Evolutionary conservation across 2,888 invertebrate species (phyloP), one percentile per base, ranked within the genome.

Genomic region (Phorcus lineatus): DNA sequence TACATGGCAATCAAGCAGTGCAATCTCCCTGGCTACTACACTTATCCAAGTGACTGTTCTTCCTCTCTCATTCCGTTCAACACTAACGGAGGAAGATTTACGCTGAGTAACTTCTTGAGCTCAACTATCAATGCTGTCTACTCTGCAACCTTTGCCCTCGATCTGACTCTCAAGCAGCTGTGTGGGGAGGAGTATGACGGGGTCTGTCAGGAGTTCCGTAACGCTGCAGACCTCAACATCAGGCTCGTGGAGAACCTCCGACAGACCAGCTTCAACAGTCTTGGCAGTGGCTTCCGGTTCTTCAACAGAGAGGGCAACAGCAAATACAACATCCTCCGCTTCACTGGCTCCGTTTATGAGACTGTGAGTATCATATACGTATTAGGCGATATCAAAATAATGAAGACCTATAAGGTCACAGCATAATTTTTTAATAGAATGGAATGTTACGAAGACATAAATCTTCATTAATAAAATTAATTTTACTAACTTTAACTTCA

Each of bases 61-160:
- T 19, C 13, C 1, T 77, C 83, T 0, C 66, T 82, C 6, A 16
- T 31, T 7, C 78, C 81, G 0, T 31, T 31, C 24, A 24, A 24
- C 16, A 28, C 85, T 2, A 62, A 80, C n/a, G 76, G 80, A 16
- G 36, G 82, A 0, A 62, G 74, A 9, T 91, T 89, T 77, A 77
- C 66, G 9, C 85, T 85, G 36, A 90, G 91, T 79, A 88, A 87
- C 74, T 91, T 86, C 40, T 88, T 91, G 0, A 81, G 91, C 7
- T 89, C 92, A 7, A 92, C 91, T 13, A 92, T 93, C 57, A 92
- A 93, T 81, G 90, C 93, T 11, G 92, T 93, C 1, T 91, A 92
- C 78, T 89, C 93, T 7, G 84, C 92, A n/a, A 91, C 90, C 3
- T 89, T 88, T 47, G 93, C 92, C 4, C 84, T 93, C 9, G 91